Percentiles rank a stretch among this genome's conserved stretches.
phyloP scores from a whole-genome alignment of 2,113 vertebrate genomes.

The Salvelinus sp. region DNA sequence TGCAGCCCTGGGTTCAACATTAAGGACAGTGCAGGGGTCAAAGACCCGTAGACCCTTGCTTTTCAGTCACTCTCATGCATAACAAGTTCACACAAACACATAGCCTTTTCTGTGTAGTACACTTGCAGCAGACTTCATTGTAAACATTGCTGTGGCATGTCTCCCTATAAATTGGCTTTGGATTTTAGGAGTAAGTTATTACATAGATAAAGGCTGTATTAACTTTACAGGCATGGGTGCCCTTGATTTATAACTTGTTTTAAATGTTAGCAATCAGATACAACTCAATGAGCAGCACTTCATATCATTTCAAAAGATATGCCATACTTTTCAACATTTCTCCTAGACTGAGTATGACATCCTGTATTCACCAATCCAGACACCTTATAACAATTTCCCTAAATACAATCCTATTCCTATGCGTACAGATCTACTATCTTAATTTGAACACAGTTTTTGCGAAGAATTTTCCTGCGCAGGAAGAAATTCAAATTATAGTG shows the following conservation, averaged over 20 bases:
- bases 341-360: background rate
- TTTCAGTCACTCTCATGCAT: background rate
- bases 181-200: background rate
- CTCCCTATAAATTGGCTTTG: background rate
- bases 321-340: background rate
- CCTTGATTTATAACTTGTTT: background rate
- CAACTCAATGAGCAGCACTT: background rate
- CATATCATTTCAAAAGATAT: background rate
- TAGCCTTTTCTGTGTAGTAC: background rate
- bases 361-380: background rate
- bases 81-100: background rate
- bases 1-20: slow-evolving; percentile 44
- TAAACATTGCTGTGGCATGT: background rate
- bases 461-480: too few species aligned
- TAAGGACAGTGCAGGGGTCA: slow-evolving; percentile 39
- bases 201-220: background rate
- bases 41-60: slow-evolving; percentile 3
- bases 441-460: too few species aligned
- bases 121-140: background rate
- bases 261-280: background rate
- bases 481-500: too few species aligned
- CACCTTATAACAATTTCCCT: background rate
- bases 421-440: background rate
- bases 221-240: background rate
- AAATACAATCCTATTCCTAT: background rate